Evolutionary conservation across 2,797 vertebrate species (phyloP), one percentile per base, ranked within the genome.

Genomic region (Sarcophilus harrisii): DNA sequence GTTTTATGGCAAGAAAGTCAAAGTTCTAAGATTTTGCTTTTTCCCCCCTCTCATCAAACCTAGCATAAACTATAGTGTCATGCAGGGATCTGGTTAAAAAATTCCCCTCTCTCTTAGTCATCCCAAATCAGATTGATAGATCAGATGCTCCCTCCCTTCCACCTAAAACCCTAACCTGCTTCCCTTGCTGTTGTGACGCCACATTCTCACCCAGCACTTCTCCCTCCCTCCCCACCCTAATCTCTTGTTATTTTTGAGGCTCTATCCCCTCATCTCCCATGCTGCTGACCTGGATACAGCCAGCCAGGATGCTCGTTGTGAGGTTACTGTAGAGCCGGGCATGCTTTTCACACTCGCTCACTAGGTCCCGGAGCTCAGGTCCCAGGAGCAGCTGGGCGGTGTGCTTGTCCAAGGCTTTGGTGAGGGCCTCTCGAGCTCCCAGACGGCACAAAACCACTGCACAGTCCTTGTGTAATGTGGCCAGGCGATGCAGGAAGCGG

Each of bases 251-350:
- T 62, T 95, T 90, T 92, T 93, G 62, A 45, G 87, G 30, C 14
- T 90, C 27, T 52, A 32, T 55, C 52, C 52, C 52, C 90, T 14
- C 90, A 45, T 38, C 29, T 21, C 14, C 24, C 28, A 62, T 27
- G 58, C 60, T 60, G 87, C 96, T 96, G 92, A 99, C 99, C 99
- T 99, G 99, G 95, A 99, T 99, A 94, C 99, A 99, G 57, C 99
- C 99, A 0, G 99, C 99, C 21, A 99, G 98, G 54, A 99, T 99
- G 95, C 99, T 99, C 97, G 99, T 99, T 93, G 99, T 99, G 99
- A 99, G 99, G 96, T 99, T 99, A 98, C 99, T 99, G 98, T 99
- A 99, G 89, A 99, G 99, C 97, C 98, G 99, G 96, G 99, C 99
- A 14, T 99, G 99, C 95, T 99, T 99, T 98, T 99, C 99, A 32